Evolutionary conservation across 2,888 invertebrate genomes (phyloP), one percentile per base, ranked within the genome.

Genomic region (Archips xylosteana): DNA sequence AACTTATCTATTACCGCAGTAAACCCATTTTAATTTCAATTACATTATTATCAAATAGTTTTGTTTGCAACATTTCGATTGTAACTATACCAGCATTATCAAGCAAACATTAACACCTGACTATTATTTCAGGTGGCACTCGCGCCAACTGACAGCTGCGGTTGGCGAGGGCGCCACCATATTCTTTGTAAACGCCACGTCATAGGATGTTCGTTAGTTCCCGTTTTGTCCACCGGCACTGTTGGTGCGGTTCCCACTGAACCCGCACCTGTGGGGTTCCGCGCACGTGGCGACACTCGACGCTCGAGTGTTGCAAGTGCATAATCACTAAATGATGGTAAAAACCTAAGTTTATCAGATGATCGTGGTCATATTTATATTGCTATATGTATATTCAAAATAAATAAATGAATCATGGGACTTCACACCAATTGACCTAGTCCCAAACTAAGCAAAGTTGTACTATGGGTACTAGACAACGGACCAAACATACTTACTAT

Each of bases 241-340:
- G 32, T 32, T 5, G 23, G 15, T 6, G 15, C 15, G 51, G n/a
- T 23, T 2, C 51, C 15, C 8, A 23, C 49, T 49, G 49, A 49
- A n/a, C 49, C 49, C 49, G n/a, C 49, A 49, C 49, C 32, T 57
- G 57, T 32, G 57, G 9, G 32, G 54, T 9, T 9, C 12, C 23
- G 32, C 57, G 57, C 57, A 57, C 57, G 57, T 57, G 57, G 57
- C 57, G 3, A 54, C 57, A 57, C 57, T 57, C 32, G 32, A 54
- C 8, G 32, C 32, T 57, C 57, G 57, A 57, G 32, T 57, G 12
- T 32, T 2, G 3, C 32, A 15, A 54, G 12, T 2, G 5, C 12
- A 45, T 51, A 15, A 51, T 51, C 51, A 51, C 51, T 51, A n/a
- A 49, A 51, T 51, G 15, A 51, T 51, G 13, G 51, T 6, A n/a